These are phyloP conservation scores for Drosophila atroscutellata DNA, from an alignment of 2,888 invertebrate species.

Conservation along the genomic window DNA sequence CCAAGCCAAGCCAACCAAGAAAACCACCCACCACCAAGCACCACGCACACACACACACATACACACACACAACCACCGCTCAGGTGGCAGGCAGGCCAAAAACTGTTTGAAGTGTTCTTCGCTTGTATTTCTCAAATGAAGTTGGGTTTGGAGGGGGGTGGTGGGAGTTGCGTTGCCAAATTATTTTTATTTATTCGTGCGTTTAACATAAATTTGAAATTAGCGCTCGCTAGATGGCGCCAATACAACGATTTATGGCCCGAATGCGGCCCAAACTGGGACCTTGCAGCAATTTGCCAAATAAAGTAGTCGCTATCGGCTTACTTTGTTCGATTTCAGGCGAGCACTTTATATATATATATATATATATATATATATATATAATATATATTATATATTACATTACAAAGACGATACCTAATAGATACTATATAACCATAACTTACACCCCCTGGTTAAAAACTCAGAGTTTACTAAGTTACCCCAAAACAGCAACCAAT, in stretches of 20 bases:
- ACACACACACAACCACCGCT: conserved; percentile 19
- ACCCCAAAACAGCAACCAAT: neutral
- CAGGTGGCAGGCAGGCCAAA: conserved; percentile 55
- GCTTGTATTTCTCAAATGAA: conserved; percentile 6
- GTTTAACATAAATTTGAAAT: conserved; percentile 62
- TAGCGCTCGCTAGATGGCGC: conserved; percentile 65
- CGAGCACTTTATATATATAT: neutral
- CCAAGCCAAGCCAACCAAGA: conserved; percentile 12
- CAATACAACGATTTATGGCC: conserved; percentile 45
- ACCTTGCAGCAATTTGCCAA: conserved; percentile 19
- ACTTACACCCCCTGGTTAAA: neutral
- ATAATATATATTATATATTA: neutral
- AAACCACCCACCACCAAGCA: conserved; percentile 10
- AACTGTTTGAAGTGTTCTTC: conserved; percentile 70
- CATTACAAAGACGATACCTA: no score
- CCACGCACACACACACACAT: neutral
- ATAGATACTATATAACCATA: neutral
- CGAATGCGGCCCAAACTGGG: neutral
- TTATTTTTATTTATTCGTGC: conserved; percentile 81
- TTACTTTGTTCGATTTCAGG: neutral
- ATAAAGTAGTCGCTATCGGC: conserved; percentile 12
- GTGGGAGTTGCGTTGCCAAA: conserved; percentile 48
- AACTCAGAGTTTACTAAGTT: neutral
- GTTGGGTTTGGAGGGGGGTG: neutral
- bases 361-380: neutral